Evolutionary conservation across 2,797 vertebrate species (phyloP), one percentile per base, ranked within the genome.

Genomic region (Corythornis leucogaster): DNA sequence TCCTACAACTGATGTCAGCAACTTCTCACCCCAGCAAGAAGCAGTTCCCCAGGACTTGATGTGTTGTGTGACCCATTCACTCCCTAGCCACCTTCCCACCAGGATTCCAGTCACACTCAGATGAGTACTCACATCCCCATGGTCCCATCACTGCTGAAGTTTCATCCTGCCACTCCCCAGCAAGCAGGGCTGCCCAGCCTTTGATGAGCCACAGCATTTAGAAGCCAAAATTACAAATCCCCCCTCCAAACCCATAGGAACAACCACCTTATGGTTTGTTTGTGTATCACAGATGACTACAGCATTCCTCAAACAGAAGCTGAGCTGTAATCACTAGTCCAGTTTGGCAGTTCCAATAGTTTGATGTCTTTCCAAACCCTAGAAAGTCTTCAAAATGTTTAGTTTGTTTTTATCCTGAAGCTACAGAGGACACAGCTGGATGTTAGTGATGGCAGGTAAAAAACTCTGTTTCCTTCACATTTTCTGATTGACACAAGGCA

Each of bases 81-180:
- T 28, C 15, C 43, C 19, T 5, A 28, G 18, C 18, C 25, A 43
- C 43, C 75, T 71, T 17, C 12, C 42, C 51, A 18, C 9, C 17
- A 8, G 30, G 21, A 22, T 62, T 75, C 67, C 14, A 38, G 26
- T 57, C 24, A 15, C 11, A 2, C 11, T 6, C 19, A 70, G 35
- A 8, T 51, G 18, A 31, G 14, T 42, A 15, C 25, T 46, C 3
- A 0, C 5, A 35, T 26, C 11, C 12, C 43, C 8, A 4, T 1
- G 7, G 16, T 7, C 30, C 7, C 19, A 33, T 9, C 8, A 2
- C 22, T 31, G 19, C 22, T 53, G 33, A 53, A 69, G 40, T 22
- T 87, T 80, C 35, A 43, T 7, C 19, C 26, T 58, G 46, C 43
- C 2, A 2, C 7, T 62, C 35, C 7, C 12, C 25, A 35, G 33